phyloP scores from a whole-genome alignment of 2,113 vertebrate species.

The Ctenodactylus gundi region DNA sequence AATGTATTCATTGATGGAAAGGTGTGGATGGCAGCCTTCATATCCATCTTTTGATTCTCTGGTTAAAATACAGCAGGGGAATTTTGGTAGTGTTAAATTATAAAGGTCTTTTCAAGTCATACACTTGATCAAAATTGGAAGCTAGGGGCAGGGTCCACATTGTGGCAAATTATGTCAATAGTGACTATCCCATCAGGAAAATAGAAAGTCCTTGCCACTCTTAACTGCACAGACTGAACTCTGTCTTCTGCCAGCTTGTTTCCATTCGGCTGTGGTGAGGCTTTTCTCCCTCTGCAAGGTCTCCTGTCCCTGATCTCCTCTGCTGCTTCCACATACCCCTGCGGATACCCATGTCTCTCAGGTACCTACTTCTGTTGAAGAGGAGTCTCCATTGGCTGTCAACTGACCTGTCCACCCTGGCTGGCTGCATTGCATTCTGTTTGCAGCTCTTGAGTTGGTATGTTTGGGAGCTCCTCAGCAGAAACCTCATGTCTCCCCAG shows the following conservation, averaged over 20 bases:
- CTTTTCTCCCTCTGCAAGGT: too few relatives aligned
- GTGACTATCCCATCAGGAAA: neutral
- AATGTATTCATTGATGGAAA: neutral
- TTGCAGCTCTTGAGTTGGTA: neutral
- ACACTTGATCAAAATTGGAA: neutral
- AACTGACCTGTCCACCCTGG: too few relatives aligned
- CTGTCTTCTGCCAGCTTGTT: neutral
- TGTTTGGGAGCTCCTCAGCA: neutral
- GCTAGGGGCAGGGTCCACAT: neutral
- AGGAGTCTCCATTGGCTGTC: neutral
- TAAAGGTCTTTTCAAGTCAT: neutral
- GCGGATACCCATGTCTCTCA: neutral
- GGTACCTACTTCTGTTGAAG: too few relatives aligned
- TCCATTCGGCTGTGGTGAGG: neutral
- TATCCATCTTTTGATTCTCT: neutral
- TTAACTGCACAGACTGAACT: neutral
- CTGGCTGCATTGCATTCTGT: too few relatives aligned
- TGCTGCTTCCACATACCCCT: neutral
- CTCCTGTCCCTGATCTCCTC: neutral
- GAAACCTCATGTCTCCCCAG: constrained; percentile 80
- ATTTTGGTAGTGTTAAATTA: neutral
- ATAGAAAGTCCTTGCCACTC: neutral
- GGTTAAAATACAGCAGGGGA: neutral
- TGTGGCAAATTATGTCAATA: neutral
- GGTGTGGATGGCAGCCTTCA: neutral